Percentiles rank a stretch among this genome's conserved stretches.
These are phyloP conservation scores for Echinarachnius parma DNA, from an alignment of 53 echinoderm and acorn worm species.

Conservation along the genomic window DNA sequence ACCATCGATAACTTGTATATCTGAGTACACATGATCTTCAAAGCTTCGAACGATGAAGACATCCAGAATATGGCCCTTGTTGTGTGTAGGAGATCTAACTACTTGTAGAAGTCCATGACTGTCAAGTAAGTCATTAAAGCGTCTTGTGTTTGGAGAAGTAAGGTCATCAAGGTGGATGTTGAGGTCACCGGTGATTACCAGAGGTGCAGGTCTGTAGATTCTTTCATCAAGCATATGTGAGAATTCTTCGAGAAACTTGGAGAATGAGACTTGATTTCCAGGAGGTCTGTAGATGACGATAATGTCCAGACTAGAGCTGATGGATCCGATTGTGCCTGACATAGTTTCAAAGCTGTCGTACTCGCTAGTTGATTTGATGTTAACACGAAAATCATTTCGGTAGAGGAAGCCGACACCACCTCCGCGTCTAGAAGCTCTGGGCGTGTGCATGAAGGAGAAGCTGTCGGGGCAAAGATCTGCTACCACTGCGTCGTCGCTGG, in stretches of 20 bases:
- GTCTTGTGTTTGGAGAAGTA: background rate
- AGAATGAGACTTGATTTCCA: background rate
- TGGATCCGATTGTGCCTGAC: slow-evolving; percentile 6
- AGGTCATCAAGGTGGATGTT: slow-evolving; percentile 23
- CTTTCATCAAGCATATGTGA: background rate
- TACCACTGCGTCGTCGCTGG: slow-evolving; percentile 1
- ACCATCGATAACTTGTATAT: background rate
- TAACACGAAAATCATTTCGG: background rate
- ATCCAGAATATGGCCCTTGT: slow-evolving; percentile 3
- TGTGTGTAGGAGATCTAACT: background rate
- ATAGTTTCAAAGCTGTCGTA: slow-evolving; percentile 13
- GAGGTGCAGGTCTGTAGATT: background rate
- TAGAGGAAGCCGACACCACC: slow-evolving; percentile 25
- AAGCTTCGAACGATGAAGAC: background rate
- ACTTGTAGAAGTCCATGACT: background rate
- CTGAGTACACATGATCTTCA: background rate
- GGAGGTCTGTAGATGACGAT: slow-evolving; percentile 20
- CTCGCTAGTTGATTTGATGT: background rate
- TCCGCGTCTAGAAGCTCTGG: background rate
- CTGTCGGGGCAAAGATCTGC: background rate
- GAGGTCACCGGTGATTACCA: background rate
- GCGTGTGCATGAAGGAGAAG: background rate
- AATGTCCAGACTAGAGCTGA: background rate
- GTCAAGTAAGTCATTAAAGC: background rate
- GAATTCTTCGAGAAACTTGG: slow-evolving; percentile 21